Evolutionary conservation across 2,888 invertebrate genomes (phyloP).

Genomic region (Pristionchus entomophagus): DNA sequence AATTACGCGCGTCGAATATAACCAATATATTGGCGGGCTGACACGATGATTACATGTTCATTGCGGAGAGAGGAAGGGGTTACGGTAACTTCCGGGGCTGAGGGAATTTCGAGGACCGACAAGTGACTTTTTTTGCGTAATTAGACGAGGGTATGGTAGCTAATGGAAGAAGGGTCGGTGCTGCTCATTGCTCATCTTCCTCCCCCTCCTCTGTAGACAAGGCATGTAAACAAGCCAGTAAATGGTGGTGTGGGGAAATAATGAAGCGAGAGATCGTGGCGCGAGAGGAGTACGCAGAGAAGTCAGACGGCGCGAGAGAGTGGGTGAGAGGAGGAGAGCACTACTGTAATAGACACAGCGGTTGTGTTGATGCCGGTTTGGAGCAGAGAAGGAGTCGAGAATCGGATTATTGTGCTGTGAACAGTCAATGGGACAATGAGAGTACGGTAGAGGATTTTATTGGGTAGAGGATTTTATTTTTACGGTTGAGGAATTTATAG

Average conservation of each 20-base stretch:
- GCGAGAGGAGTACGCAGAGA: neutral
- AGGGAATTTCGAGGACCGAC: neutral
- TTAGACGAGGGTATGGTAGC: neutral
- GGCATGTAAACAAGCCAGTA: constrained; percentile 43
- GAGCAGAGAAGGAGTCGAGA: too few species aligned
- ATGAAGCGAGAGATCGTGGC: constrained; percentile 17
- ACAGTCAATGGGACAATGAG: neutral
- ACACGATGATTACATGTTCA: constrained; percentile 38
- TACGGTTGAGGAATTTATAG: too few species aligned
- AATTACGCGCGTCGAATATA: constrained; percentile 24
- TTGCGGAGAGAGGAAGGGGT: neutral
- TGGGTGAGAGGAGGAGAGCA: neutral
- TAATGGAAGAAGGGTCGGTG: neutral
- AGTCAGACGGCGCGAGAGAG: neutral
- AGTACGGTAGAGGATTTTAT: neutral
- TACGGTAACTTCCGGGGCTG: constrained; percentile 14
- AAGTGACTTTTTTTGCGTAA: neutral
- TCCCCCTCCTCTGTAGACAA: neutral
- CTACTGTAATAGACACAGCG: neutral
- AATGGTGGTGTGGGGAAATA: constrained; percentile 35
- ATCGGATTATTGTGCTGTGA: neutral
- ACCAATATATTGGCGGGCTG: constrained; percentile 8
- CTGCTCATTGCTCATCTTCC: neutral
- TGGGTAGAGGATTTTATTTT: too few species aligned
- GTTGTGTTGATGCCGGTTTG: neutral